These are phyloP conservation scores for Ectobius pallidus DNA, from an alignment of 2,888 invertebrate species.

Conservation along the genomic window DNA sequence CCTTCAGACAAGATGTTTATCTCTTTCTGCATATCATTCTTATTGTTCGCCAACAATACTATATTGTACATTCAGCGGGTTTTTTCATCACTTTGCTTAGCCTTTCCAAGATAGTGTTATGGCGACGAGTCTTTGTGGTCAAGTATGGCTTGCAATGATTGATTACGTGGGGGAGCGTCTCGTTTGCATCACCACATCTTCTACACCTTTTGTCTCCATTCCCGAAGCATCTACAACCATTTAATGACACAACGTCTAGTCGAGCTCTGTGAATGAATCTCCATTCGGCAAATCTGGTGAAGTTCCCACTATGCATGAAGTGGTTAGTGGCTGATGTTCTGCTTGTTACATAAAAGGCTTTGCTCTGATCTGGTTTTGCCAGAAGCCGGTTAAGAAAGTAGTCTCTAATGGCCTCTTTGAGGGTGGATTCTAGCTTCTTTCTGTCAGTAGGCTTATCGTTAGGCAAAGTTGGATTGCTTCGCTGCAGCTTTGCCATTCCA, in stretches of 20 bases:
- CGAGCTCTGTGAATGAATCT: conserved; percentile 41
- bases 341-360: conserved; percentile 45
- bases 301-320: conserved; percentile 47
- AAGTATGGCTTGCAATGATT: too few species aligned
- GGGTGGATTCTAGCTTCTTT: too few species aligned
- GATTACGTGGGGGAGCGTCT: not conserved
- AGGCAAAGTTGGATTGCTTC: too few species aligned
- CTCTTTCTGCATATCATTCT: too few species aligned
- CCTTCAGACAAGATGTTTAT: too few species aligned
- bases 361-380: conserved; percentile 48
- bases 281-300: conserved; percentile 52
- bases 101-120: too few species aligned
- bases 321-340: conserved; percentile 43
- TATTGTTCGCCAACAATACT: too few species aligned
- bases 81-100: too few species aligned
- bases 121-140: conserved; percentile 47
- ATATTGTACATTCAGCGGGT: too few species aligned
- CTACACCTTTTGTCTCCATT: not conserved
- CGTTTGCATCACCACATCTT: too few species aligned
- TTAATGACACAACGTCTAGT: not conserved
- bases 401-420: not conserved
- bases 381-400: conserved; percentile 24
- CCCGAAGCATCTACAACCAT: not conserved
- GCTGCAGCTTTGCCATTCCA: too few species aligned
- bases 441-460: too few species aligned